Conservation (phyloP, 1,140 invertebrate species). For the Euborellia annulipes region DNA sequence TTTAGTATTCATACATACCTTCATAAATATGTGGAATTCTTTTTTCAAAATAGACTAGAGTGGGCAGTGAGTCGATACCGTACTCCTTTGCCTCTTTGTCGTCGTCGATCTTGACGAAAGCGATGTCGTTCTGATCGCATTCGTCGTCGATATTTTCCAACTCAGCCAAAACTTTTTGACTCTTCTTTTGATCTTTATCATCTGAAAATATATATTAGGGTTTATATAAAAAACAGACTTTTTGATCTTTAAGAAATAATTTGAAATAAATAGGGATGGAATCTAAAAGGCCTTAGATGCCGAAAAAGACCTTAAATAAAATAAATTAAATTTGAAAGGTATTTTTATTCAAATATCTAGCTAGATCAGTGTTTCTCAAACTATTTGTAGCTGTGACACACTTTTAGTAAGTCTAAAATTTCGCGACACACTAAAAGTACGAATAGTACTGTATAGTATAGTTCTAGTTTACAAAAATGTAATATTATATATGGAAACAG, state of each 20-base stretch:
- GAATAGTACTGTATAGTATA: no score
- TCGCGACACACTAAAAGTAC: no score
- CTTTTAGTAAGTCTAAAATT: no score
- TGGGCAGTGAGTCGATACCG: slow-evolving; percentile 64
- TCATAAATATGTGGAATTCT: slow-evolving; percentile 78
- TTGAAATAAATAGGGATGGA: no score
- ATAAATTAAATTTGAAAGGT: no score
- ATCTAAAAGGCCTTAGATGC: no score
- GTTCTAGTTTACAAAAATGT: no score
- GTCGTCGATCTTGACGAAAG: slow-evolving; percentile 86
- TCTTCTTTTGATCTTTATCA: slow-evolving; percentile 82
- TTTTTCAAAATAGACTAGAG: slow-evolving; percentile 74
- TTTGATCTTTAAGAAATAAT: not conserved
- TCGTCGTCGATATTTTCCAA: slow-evolving; percentile 90
- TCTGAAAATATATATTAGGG: slow-evolving; percentile 44
- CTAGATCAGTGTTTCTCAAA: no score
- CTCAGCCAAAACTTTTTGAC: slow-evolving; percentile 69
- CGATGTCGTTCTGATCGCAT: slow-evolving; percentile 80
- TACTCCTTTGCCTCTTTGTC: slow-evolving; percentile 77
- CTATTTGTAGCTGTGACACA: no score
- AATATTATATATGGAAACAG: no score
- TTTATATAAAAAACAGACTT: not conserved
- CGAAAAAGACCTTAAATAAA: not conserved
- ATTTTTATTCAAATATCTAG: no score
- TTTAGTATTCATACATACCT: no score